Evolutionary conservation across 2,113 vertebrate genomes (phyloP).

Genomic region (Pyxicephalus adspersus): DNA sequence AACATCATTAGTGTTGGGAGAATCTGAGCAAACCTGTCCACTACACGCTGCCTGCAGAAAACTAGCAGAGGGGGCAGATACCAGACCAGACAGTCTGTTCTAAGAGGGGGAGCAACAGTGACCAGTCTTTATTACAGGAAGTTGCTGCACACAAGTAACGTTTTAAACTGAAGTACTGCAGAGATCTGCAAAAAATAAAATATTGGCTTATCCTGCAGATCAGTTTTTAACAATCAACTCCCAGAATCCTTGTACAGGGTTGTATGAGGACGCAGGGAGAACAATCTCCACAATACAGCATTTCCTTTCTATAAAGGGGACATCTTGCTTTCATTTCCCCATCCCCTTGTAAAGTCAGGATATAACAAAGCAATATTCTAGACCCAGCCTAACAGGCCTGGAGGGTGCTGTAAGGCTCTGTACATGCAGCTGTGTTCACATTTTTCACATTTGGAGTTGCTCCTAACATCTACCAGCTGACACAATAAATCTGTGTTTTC

Average conservation of each 20-base stretch:
- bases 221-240: too few species aligned
- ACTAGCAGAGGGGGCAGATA: too few species aligned
- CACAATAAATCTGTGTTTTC: constrained; percentile 5
- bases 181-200: too few species aligned
- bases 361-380: neutral
- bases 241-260: neutral
- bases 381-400: neutral
- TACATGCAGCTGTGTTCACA: neutral
- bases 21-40: too few species aligned
- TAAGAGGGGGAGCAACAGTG: too few species aligned
- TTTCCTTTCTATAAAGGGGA: neutral
- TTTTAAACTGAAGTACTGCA: too few species aligned
- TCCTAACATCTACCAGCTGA: neutral
- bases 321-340: constrained; percentile 38
- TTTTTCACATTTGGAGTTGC: neutral
- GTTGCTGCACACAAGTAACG: too few species aligned
- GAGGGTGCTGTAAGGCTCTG: neutral
- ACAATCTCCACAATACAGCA: neutral
- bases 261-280: neutral
- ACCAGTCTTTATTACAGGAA: too few species aligned
- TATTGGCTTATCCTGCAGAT: too few species aligned
- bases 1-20: too few species aligned
- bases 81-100: too few species aligned
- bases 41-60: too few species aligned
- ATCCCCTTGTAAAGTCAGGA: neutral